Percentiles rank a stretch among this genome's conserved stretches.
These are phyloP conservation scores for Masnerella sp. DNA, from an alignment of 2,888 invertebrate species.

Conservation along the genomic window DNA sequence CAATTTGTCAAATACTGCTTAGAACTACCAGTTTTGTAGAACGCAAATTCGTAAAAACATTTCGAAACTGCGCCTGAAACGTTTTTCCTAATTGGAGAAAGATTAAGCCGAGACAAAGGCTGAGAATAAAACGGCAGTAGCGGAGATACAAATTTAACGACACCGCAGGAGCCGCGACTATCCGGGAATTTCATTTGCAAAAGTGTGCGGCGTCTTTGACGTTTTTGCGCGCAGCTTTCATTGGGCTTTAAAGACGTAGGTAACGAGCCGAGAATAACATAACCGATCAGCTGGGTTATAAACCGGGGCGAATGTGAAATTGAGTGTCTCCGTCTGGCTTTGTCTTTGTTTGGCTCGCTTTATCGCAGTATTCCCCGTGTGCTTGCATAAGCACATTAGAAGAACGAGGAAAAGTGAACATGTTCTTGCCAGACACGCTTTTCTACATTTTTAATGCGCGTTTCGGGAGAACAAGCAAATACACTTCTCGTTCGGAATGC, in stretches of 20 bases:
- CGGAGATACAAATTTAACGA: too few species aligned
- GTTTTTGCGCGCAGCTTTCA: constrained; percentile 21
- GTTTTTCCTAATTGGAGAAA: too few species aligned
- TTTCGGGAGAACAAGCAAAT: constrained; percentile 48
- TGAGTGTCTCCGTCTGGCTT: constrained; percentile 19
- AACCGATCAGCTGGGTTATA: constrained; percentile 45
- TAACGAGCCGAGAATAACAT: constrained; percentile 43
- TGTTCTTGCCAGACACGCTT: constrained; percentile 43
- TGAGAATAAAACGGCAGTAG: too few species aligned
- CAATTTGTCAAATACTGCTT: too few species aligned
- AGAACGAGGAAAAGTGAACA: constrained; percentile 46
- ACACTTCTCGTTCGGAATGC: constrained; percentile 36
- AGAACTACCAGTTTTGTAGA: too few species aligned
- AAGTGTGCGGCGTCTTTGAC: constrained; percentile 4
- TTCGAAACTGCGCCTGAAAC: too few species aligned
- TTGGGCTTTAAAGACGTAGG: constrained; percentile 18
- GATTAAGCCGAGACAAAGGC: too few species aligned
- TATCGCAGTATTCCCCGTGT: constrained; percentile 50
- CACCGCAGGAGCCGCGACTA: constrained; percentile 12
- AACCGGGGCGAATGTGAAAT: constrained; percentile 33
- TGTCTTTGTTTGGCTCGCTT: constrained; percentile 39
- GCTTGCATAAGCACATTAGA: constrained; percentile 57
- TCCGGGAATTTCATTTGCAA: constrained; percentile 22
- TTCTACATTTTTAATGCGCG: constrained; percentile 50
- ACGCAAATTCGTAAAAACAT: too few species aligned